Conservation (phyloP, 2,797 vertebrate genomes). For the Kryptolebias ocellatus region DNA sequence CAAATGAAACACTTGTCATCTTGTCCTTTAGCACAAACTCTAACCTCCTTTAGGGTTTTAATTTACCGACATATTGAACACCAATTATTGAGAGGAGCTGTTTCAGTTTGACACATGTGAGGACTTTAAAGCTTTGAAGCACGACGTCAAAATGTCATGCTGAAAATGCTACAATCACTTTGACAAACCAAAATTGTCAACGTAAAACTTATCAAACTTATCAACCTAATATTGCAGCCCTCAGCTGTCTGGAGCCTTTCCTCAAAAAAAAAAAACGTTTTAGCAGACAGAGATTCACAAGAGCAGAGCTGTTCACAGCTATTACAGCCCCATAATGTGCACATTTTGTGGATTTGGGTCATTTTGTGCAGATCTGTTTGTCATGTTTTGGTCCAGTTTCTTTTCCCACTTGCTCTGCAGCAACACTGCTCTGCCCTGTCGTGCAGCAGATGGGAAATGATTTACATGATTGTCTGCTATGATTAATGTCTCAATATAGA, state of each 20-base stretch:
- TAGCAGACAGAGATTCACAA: background rate
- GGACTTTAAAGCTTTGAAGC: constrained; percentile 22
- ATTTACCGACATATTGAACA: constrained; percentile 30
- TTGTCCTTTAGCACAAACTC: constrained; percentile 11
- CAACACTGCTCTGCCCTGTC: background rate
- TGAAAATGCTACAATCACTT: constrained; percentile 43
- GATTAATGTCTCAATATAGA: constrained; percentile 10
- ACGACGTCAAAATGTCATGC: constrained; percentile 41
- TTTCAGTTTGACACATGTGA: constrained; percentile 4
- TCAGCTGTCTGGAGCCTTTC: constrained; percentile 46
- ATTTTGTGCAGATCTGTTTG: background rate
- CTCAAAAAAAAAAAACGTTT: background rate
- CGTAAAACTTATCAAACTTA: constrained; percentile 46
- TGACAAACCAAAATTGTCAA: constrained; percentile 56
- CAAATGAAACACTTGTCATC: background rate
- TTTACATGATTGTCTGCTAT: constrained; percentile 10
- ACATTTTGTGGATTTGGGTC: background rate
- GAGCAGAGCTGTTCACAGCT: background rate
- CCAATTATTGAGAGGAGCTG: constrained; percentile 7
- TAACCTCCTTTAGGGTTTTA: constrained; percentile 10
- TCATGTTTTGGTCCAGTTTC: background rate
- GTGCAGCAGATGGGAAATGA: constrained; percentile 8
- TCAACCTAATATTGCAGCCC: constrained; percentile 27
- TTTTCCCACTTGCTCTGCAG: background rate
- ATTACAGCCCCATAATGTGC: background rate